Evolutionary conservation across 2,888 invertebrate genomes (phyloP).

Genomic region (Microplitis deprimator): DNA sequence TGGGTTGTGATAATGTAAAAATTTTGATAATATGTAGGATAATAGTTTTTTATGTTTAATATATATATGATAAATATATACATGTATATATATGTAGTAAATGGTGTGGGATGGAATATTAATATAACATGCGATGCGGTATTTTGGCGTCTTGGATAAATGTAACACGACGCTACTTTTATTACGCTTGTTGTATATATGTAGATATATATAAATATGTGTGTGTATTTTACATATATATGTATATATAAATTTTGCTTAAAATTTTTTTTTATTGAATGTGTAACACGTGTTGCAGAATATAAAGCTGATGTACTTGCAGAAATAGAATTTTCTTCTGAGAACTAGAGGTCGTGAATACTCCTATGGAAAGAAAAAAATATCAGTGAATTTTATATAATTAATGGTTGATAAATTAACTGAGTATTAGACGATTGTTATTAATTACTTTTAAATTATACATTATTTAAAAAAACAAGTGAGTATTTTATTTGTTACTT

Average conservation of each 20-base stretch:
- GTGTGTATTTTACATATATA: not conserved
- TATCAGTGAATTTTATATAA: not conserved
- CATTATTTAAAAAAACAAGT: not conserved
- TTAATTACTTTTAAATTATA: not conserved
- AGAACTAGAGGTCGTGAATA: not conserved
- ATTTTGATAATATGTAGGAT: no score
- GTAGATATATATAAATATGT: slow-evolving; percentile 9
- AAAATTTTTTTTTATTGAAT: slow-evolving; percentile 22
- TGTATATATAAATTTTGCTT: not conserved
- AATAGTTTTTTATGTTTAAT: no score
- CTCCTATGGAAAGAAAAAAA: not conserved
- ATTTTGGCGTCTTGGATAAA: not conserved
- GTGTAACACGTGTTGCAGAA: slow-evolving; percentile 30
- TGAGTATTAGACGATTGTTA: not conserved
- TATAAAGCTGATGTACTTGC: slow-evolving; percentile 1
- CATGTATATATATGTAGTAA: no score
- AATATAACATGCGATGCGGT: slow-evolving; percentile 4
- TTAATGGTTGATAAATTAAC: not conserved
- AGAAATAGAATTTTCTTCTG: slow-evolving; percentile 7
- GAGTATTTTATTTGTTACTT: not conserved
- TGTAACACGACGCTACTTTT: slow-evolving; percentile 12
- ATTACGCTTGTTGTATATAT: not conserved
- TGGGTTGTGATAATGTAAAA: no score
- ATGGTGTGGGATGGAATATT: not conserved
- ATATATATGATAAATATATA: no score